Base-by-base conservation (phyloP, 1,140 invertebrate genomes). In the Pseudomyrmex concolor region DNA sequence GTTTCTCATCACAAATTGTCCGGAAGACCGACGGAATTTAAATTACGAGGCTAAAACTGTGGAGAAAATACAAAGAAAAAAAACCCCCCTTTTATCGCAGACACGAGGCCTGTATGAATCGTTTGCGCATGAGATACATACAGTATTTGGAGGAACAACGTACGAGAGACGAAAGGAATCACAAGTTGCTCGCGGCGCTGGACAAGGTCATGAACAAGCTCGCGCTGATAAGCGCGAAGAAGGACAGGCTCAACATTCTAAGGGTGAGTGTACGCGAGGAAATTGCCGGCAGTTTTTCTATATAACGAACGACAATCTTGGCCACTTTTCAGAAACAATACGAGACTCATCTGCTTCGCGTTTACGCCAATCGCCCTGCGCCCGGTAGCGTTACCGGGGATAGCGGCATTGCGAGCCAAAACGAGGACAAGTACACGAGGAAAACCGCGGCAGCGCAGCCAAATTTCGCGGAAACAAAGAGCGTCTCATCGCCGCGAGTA, bases 121-220 rank as follows among this genome's bases (percentile, higher is more conserved):
- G 94, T 86, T 91, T 95, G 19, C 92, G 95, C 72, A 92, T 95
- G 64, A 95, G 95, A 86, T 96, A 96, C 86, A 95, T 95, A 63
- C 93, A 94, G 45, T 96, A 96, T 90, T 89, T 96, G 67, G 95
- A 96, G 82, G 95, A 96, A 88, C 95, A 96, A 84, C 91, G 92
- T 63, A 90, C 92, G 17, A 93, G 95, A 70, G 95, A 95, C 77
- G 95, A 96, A 85, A 93, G 95, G 22, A 96, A 96, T 90, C 94
- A 95, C 77, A 94, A 94, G 87, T 93, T 96, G 62, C 92, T 96
- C 17, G 92, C 93, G 57, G 93, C 94, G 71, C 90, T 96, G 74
- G 95, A 96, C 85, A 94, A 93, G 54, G 94, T 96, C 43, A 95
- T 96, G 89, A 94, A 92, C 63, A 94, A 95, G 84, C 94, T 96